Evolutionary conservation across 2,797 vertebrate genomes (phyloP), one percentile per base, ranked within the genome.

Genomic region (Smutsia temminckii): DNA sequence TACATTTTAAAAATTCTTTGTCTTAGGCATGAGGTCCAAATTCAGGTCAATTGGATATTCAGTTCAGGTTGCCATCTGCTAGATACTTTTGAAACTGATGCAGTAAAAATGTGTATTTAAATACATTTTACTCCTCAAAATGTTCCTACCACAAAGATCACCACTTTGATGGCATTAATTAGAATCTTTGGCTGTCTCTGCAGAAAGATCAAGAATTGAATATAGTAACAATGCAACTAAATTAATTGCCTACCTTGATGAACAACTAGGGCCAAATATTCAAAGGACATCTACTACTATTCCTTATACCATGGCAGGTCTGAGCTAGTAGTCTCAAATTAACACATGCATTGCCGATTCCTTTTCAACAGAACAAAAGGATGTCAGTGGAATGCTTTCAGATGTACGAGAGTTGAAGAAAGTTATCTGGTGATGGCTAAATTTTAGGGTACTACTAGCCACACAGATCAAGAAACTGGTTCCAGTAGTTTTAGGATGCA

Each of bases 151-250:
- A 80, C 25, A 66, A 93, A 94, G 46, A 96, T 71, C 11, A 74
- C 42, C 49, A 71, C 66, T 34, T 74, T 94, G 71, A 95, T 10
- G 91, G 46, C 71, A 88, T 92, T 85, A 92, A 94, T 96, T 95
- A 84, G 64, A 75, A 85, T 59, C 32, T 91, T 86, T 92, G 85
- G 66, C 59, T 79, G 18, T 68, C 9, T 94, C 34, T 72, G 25
- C 55, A 55, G 27, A 81, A 74, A 88, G 18, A 57, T 66, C 11
- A 64, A 84, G 17, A 84, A 72, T 25, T 77, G 40, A 85, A 59
- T 21, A 49, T n/a, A 64, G 32, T 87, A 79, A 94, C 6, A 80
- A 32, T 72, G 59, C 3, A 29, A 91, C 81, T 79, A 59, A 90
- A 94, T 91, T 90, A 90, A 94, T 91, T 91, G 66, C 34, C 29